These are phyloP conservation scores for Sinocyclocheilus anshuiensis DNA, from an alignment of 2,113 vertebrate species.

Conservation along the genomic window DNA sequence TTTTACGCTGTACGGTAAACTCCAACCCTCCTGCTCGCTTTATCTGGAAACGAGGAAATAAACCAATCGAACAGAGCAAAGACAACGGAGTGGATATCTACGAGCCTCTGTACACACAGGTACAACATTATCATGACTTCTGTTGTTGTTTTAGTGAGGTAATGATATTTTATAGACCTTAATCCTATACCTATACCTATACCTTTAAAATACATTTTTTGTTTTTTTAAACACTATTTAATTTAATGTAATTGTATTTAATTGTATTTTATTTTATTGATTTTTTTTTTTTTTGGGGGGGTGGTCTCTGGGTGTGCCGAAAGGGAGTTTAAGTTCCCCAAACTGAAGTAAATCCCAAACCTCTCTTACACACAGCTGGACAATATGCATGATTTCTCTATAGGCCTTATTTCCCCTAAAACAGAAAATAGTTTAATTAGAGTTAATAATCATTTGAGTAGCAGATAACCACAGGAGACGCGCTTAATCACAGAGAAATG, in stretches of 20 bases:
- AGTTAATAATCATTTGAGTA: slow-evolving; percentile 10
- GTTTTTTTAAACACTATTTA: no score
- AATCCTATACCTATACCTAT: no score
- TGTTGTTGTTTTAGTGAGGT: not conserved
- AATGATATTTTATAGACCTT: not conserved
- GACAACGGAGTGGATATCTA: slow-evolving; percentile 98
- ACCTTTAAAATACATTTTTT: no score
- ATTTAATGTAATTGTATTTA: no score
- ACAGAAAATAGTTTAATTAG: slow-evolving; percentile 15
- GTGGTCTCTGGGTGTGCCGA: not conserved
- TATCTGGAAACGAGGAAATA: slow-evolving; percentile 92
- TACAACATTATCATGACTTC: slow-evolving; percentile 37
- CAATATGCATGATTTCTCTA: not conserved
- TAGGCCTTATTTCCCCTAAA: not conserved
- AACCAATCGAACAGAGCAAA: slow-evolving; percentile 90
- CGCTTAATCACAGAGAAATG: not conserved
- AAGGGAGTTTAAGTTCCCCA: not conserved
- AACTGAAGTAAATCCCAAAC: not conserved
- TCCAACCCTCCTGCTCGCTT: slow-evolving; percentile 97
- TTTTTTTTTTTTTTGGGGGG: no score
- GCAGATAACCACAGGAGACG: not conserved
- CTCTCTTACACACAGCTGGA: not conserved
- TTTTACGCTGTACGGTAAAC: slow-evolving; percentile 96
- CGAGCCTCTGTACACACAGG: slow-evolving; percentile 96
- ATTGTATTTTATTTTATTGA: no score